Evolutionary conservation across 2,113 vertebrate genomes (phyloP).

Genomic region (Blennius ocellaris): DNA sequence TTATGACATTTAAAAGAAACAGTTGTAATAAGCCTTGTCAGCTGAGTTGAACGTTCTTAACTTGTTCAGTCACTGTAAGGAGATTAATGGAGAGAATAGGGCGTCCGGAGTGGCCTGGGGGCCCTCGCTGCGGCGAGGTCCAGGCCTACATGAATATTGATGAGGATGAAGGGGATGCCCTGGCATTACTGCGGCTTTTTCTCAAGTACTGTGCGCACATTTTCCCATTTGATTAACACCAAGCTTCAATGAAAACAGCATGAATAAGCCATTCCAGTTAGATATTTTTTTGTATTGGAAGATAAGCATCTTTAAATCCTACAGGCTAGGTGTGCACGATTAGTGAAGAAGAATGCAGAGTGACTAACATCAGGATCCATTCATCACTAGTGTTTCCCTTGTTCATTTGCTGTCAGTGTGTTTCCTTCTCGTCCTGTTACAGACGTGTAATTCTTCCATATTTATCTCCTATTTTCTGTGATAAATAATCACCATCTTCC

Average conservation of each 20-base stretch:
- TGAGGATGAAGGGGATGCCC: slow-evolving; percentile 27
- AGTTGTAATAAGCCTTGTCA: slow-evolving; percentile 3
- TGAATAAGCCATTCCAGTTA: slow-evolving; percentile 2
- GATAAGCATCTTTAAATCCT: not conserved
- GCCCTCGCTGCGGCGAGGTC: slow-evolving; percentile 39
- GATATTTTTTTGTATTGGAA: slow-evolving; percentile 25
- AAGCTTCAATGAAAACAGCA: slow-evolving; percentile 11
- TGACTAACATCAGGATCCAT: slow-evolving; percentile 7
- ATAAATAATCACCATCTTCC: slow-evolving; percentile 69
- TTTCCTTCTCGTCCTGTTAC: slow-evolving; percentile 43
- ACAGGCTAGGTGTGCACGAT: not conserved
- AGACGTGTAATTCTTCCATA: slow-evolving; percentile 63
- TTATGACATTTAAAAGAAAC: slow-evolving; percentile 3
- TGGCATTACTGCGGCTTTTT: slow-evolving; percentile 38
- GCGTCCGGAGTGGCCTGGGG: slow-evolving; percentile 27
- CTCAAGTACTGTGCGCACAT: slow-evolving; percentile 2
- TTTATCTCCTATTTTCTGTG: slow-evolving; percentile 78
- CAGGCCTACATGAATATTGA: slow-evolving; percentile 51
- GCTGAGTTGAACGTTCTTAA: slow-evolving; percentile 27
- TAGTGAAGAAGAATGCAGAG: not conserved
- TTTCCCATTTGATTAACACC: slow-evolving; percentile 37
- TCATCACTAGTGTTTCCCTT: slow-evolving; percentile 25
- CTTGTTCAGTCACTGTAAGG: slow-evolving; percentile 36
- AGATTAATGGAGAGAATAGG: slow-evolving; percentile 51
- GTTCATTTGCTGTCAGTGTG: slow-evolving; percentile 34